phyloP scores from a whole-genome alignment of 2,888 invertebrate species.

The Drosophila melanocephala region DNA sequence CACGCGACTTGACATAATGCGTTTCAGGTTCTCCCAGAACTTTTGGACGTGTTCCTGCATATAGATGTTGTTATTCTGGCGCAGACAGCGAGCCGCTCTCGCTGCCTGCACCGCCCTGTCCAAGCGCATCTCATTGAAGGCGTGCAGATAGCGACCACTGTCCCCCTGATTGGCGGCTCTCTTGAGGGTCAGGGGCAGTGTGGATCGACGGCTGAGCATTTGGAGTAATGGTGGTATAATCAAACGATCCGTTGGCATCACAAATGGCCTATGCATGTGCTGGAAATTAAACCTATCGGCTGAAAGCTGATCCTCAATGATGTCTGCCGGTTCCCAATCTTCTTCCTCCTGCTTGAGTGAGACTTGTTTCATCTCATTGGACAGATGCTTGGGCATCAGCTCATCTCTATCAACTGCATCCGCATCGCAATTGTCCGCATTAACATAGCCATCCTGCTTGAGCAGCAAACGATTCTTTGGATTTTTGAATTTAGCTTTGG shows the following conservation, averaged over 20 bases:
- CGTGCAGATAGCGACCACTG: conserved; percentile 1
- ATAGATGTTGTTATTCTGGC: background rate
- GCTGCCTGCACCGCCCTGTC: conserved; percentile 30
- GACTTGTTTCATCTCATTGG: background rate
- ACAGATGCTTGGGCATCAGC: background rate
- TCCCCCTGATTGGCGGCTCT: background rate
- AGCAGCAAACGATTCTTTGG: background rate
- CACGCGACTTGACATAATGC: conserved; percentile 41
- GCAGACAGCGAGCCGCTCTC: background rate
- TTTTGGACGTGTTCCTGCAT: background rate
- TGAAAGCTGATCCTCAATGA: background rate
- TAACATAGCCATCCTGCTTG: background rate
- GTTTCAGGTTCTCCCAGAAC: conserved; percentile 35
- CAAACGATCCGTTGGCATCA: conserved; percentile 1
- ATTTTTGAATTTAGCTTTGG: background rate
- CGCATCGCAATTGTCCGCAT: background rate
- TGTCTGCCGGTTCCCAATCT: background rate
- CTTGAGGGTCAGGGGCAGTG: background rate
- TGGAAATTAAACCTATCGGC: background rate
- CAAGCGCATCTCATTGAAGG: conserved; percentile 33
- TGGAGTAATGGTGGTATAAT: conserved; percentile 22
- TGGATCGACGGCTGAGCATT: background rate
- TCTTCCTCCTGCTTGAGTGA: background rate
- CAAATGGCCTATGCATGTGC: background rate
- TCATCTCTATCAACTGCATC: background rate